Evolutionary conservation across 2,797 vertebrate genomes (phyloP), one percentile per base, ranked within the genome.

Genomic region (Neomorphus geoffroyi): DNA sequence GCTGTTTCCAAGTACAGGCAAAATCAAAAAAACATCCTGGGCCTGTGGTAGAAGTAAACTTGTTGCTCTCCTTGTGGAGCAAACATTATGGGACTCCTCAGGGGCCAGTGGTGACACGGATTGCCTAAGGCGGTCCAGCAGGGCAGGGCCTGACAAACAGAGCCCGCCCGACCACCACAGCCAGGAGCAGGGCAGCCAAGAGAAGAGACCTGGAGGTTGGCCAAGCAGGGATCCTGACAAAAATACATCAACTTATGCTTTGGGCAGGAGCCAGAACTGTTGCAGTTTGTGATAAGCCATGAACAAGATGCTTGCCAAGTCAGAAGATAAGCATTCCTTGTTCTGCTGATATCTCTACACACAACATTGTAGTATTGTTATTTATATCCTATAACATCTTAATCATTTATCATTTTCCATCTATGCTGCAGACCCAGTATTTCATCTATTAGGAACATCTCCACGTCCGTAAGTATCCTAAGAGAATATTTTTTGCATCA

Each of bases 381-480:
- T 93, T 91, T 93, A 96, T 91, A 94, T 80, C 61, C 82, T 72
- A 46, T 15, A 92, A 65, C 71, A 88, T 60, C 78, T 96, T 94
- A 93, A 89, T 84, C 62, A 87, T 90, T 92, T 89, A 95, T 88
- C 73, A 66, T 43, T 74, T 88, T 88, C 82, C 71, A 85, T 85
- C 83, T 89, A 86, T 70, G 75, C 86, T 80, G 80, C 81, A 96
- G 71, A 86, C 6, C 73, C 46, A 54, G 50, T 65, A 57, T 28
- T 82, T 80, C 41, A 82, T 85, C 86, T 80, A 7, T 64, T 35
- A 71, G 57, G 61, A 92, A 94, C 27, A 89, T 75, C 77, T 85
- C 45, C 58, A 79, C 9, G 17, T 45, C 53, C 50, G 8, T 66
- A 61, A 90, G 39, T 35, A 88, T 50, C 21, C 37, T 65, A 84